Conservation (phyloP, 53 echinoderm and acorn worm species). For the Temnopleurus reevesii region DNA sequence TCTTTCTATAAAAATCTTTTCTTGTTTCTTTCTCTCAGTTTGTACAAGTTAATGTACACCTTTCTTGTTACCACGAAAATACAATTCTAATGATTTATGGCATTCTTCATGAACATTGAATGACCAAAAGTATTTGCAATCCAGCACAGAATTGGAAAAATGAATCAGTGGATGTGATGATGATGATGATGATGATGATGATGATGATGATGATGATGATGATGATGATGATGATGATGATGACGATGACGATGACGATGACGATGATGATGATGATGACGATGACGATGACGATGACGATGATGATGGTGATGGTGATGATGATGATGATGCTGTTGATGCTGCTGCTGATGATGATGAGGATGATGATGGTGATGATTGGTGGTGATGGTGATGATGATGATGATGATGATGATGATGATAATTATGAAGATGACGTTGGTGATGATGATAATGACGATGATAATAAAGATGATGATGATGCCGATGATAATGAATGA, state of each 20-base stretch:
- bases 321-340: conserved; percentile 14
- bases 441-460: not conserved
- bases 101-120: too few species aligned
- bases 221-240: not conserved
- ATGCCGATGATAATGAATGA: too few species aligned
- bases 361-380: too few species aligned
- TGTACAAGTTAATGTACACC: too few species aligned
- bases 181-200: too few species aligned
- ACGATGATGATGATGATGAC: conserved; percentile 10
- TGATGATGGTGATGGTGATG: not conserved
- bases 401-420: not conserved
- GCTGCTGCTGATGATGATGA: conserved; percentile 6
- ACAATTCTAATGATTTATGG: too few species aligned
- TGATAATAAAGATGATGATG: not conserved
- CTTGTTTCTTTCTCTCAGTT: not conserved
- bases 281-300: not conserved
- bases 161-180: too few species aligned
- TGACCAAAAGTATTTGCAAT: too few species aligned
- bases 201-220: not conserved
- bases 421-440: too few species aligned
- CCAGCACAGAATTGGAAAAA: too few species aligned
- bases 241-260: conserved; percentile 38
- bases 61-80: too few species aligned
- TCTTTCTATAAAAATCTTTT: conserved; percentile 32
- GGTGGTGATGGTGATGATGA: not conserved